A percentile compares a stretch with the other conserved stretches of the same genome.
Evolutionary conservation across 2,797 vertebrate species (phyloP).

Genomic region (Astyanax mexicanus): DNA sequence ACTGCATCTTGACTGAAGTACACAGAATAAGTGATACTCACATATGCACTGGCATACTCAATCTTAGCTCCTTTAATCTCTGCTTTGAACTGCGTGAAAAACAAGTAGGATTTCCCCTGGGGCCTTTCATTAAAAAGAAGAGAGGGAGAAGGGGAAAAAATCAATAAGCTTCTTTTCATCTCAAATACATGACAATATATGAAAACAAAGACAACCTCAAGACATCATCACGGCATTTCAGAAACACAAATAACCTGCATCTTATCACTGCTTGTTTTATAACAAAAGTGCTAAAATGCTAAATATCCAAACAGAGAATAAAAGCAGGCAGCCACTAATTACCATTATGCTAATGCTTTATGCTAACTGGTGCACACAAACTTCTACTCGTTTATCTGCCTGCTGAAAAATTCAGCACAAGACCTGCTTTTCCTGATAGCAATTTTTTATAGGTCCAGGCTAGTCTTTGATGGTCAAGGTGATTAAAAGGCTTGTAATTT

Average conservation of each 20-base stretch:
- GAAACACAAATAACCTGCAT: not conserved
- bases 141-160: conserved; percentile 38
- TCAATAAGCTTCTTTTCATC: conserved; percentile 48
- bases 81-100: conserved; percentile 94
- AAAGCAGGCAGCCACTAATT: not conserved
- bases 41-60: conserved; percentile 89
- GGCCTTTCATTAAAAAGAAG: conserved; percentile 77
- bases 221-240: conserved; percentile 9
- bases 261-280: not conserved
- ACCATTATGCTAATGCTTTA: conserved; percentile 2
- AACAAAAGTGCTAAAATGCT: not conserved
- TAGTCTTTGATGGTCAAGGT: too few species aligned
- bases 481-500: too few species aligned
- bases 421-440: too few species aligned
- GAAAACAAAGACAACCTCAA: conserved; percentile 27
- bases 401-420: too few species aligned
- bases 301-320: not conserved
- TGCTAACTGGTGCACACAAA: not conserved
- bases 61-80: conserved; percentile 92
- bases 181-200: conserved; percentile 24
- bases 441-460: too few species aligned
- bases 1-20: not conserved
- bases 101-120: conserved; percentile 96
- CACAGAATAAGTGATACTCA: conserved; percentile 74
- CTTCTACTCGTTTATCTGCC: too few species aligned